A percentile compares a stretch with the other conserved stretches of the same genome.
These are phyloP conservation scores for Buathra laborator DNA, from an alignment of 2,888 invertebrate genomes.

Conservation along the genomic window DNA sequence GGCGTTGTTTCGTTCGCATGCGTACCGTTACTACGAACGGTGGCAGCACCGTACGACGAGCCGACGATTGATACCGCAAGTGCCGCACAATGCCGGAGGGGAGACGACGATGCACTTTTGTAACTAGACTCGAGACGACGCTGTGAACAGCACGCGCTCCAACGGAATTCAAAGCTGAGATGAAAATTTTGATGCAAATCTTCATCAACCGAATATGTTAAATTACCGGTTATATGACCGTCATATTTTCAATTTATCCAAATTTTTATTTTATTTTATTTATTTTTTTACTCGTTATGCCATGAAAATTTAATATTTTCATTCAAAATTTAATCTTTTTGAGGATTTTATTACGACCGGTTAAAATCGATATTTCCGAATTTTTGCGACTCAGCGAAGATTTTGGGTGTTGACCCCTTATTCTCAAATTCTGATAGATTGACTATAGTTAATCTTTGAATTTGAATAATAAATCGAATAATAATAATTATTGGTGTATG, in stretches of 20 bases:
- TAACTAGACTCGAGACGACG: constrained; percentile 28
- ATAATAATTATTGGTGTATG: not conserved
- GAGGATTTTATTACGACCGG: too few relatives aligned
- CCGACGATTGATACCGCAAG: constrained; percentile 23
- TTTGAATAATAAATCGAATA: not conserved
- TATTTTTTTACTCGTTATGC: not conserved
- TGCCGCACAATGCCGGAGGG: not conserved
- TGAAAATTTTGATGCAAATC: constrained; percentile 10
- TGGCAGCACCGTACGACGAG: constrained; percentile 67
- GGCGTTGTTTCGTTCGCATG: constrained; percentile 39
- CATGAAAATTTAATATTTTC: not conserved
- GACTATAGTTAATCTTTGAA: not conserved
- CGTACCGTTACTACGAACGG: constrained; percentile 35
- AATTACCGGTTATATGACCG: constrained; percentile 12
- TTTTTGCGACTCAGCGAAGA: too few relatives aligned
- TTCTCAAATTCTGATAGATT: too few relatives aligned
- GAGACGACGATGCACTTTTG: constrained; percentile 16
- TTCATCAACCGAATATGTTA: not conserved
- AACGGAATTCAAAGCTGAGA: constrained; percentile 14
- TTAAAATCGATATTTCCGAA: too few relatives aligned
- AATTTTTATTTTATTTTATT: too few relatives aligned
- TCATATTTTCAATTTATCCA: not conserved
- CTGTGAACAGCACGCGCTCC: not conserved
- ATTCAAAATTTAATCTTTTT: not conserved
- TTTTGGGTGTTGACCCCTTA: too few relatives aligned